phyloP scores from a whole-genome alignment of 2,797 vertebrate species.

The Hybognathus amarus region DNA sequence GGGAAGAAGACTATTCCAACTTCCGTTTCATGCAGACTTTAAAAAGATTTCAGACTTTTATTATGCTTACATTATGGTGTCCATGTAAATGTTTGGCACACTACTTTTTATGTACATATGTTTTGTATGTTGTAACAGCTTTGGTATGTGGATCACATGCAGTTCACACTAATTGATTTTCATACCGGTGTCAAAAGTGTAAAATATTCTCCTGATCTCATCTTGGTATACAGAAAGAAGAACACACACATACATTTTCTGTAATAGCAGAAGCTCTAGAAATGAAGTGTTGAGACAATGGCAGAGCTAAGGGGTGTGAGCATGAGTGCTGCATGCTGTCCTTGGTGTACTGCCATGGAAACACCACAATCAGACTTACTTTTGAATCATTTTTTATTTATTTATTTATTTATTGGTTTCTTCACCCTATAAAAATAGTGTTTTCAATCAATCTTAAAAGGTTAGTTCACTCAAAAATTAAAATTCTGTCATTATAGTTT shows the following conservation, averaged over 20 bases:
- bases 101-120: background rate
- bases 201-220: background rate
- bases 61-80: constrained; percentile 1
- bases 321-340: background rate
- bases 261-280: background rate
- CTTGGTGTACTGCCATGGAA: constrained; percentile 34
- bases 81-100: background rate
- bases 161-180: background rate
- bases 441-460: background rate
- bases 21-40: background rate
- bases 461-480: too few relatives aligned
- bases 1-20: background rate
- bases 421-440: background rate
- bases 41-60: background rate
- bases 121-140: too few relatives aligned
- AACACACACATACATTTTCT: background rate
- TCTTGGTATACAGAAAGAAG: background rate
- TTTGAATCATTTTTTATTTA: background rate
- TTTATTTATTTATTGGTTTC: constrained; percentile 1
- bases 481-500: too few relatives aligned
- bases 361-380: background rate
- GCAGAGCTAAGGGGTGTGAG: background rate
- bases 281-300: background rate
- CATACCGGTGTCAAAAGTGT: constrained; percentile 1
- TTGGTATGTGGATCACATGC: background rate